These are phyloP conservation scores for Cyrtorhinus lividipennis DNA, from an alignment of 1,140 invertebrate species.

Conservation along the genomic window DNA sequence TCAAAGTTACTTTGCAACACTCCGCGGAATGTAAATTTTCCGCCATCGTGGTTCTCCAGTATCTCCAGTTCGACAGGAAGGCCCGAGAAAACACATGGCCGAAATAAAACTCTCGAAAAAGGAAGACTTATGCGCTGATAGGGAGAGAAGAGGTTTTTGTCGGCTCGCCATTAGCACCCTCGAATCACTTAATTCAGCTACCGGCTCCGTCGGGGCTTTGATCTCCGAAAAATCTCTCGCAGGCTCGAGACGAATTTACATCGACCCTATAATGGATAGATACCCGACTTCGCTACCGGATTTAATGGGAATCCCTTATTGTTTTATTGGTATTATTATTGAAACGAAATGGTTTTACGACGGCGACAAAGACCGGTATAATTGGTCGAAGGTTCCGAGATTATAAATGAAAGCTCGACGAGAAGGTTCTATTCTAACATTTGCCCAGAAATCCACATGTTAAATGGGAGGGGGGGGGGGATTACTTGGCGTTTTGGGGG, in stretches of 20 bases:
- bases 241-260: no score
- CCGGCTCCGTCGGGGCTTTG: neutral
- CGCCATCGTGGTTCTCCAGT: no score
- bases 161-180: conserved; percentile 1
- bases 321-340: neutral
- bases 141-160: neutral
- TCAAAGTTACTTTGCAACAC: no score
- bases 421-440: no score
- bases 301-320: neutral
- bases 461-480: no score
- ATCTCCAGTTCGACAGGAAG: no score
- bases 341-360: neutral
- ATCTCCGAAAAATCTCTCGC: neutral
- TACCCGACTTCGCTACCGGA: neutral
- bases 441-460: no score
- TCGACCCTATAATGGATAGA: neutral
- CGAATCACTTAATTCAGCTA: neutral
- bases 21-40: no score
- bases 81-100: neutral
- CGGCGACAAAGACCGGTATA: no score
- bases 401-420: no score
- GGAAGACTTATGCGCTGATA: neutral
- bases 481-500: no score
- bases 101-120: neutral
- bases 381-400: neutral